Evolutionary conservation across 1,140 invertebrate species (phyloP).

Genomic region (Lanistes nyassanus): DNA sequence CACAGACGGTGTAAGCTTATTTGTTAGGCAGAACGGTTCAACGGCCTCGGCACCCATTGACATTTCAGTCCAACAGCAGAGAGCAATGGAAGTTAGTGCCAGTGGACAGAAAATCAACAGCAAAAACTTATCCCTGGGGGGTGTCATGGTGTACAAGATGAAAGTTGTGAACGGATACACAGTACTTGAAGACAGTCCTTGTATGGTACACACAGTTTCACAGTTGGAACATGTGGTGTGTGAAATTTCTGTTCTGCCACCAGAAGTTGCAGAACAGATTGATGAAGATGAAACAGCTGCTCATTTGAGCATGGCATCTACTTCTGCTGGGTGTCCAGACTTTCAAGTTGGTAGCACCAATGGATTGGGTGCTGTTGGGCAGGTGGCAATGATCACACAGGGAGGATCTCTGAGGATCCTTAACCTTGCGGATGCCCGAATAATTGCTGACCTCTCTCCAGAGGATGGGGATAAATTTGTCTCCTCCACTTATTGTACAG

Average conservation of each 20-base stretch:
- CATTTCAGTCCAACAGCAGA: no score
- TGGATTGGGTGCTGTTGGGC: slow-evolving; percentile 43
- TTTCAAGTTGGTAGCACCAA: slow-evolving; percentile 21
- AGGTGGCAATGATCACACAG: slow-evolving; percentile 56
- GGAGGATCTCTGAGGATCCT: slow-evolving; percentile 59
- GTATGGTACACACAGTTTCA: slow-evolving; percentile 39
- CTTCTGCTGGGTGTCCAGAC: background rate
- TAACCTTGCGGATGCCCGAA: slow-evolving; percentile 54
- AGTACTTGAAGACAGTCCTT: slow-evolving; percentile 57
- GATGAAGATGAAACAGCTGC: slow-evolving; percentile 14
- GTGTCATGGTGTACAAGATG: slow-evolving; percentile 65
- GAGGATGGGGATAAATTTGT: slow-evolving; percentile 57
- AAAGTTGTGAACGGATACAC: slow-evolving; percentile 50
- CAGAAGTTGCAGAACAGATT: slow-evolving; percentile 49
- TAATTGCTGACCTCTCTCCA: slow-evolving; percentile 54
- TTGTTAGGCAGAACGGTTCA: no score
- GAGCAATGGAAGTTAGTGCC: no score
- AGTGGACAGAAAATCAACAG: no score
- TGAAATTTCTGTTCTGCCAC: slow-evolving; percentile 51
- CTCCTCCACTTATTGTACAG: slow-evolving; percentile 64
- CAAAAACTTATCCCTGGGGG: slow-evolving; percentile 42
- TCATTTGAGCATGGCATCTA: background rate
- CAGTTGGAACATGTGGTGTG: slow-evolving; percentile 41
- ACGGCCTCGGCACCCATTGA: no score
- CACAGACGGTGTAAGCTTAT: no score